A percentile compares a stretch with the other conserved stretches of the same genome.
phyloP scores from a whole-genome alignment of 1,140 invertebrate species.

The Aphelenchoides besseyi region DNA sequence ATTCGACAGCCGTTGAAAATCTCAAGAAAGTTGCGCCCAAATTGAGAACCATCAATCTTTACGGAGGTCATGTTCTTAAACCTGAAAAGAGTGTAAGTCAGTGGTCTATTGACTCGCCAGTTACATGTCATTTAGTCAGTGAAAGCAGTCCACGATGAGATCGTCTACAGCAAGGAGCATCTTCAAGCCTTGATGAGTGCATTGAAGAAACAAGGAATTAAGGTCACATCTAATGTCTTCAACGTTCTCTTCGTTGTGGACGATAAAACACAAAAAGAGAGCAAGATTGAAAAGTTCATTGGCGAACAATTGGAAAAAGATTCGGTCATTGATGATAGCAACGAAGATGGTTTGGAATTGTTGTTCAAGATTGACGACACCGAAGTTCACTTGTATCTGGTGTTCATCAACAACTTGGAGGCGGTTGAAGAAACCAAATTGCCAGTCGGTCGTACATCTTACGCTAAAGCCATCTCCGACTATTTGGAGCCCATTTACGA shows the following conservation, averaged over 20 bases:
- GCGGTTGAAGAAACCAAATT: conserved; percentile 2
- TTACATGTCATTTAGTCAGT: not conserved
- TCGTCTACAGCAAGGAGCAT: not conserved
- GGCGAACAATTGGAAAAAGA: conserved; percentile 1
- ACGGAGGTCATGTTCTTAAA: not conserved
- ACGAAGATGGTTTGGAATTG: conserved; percentile 10
- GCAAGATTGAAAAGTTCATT: conserved; percentile 3
- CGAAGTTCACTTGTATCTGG: conserved; percentile 1
- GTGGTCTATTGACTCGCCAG: not conserved
- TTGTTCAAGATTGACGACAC: not conserved
- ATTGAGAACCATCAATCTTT: not conserved
- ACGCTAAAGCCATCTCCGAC: not conserved
- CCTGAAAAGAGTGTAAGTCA: conserved; percentile 7
- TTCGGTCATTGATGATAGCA: not conserved
- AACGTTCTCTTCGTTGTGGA: not conserved
- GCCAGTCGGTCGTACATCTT: not conserved
- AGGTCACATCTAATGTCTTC: not conserved
- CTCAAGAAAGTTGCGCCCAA: conserved; percentile 5
- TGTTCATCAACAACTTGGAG: conserved; percentile 16
- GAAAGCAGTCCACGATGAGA: conserved; percentile 2
- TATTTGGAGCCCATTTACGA: conserved; percentile 15
- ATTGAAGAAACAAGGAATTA: not conserved
- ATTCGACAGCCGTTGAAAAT: conserved; percentile 1
- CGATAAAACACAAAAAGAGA: conserved; percentile 12
- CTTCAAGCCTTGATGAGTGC: not conserved